Evolutionary conservation across 2,797 vertebrate species (phyloP), one percentile per base, ranked within the genome.

Genomic region (Cirrhinus mrigala): DNA sequence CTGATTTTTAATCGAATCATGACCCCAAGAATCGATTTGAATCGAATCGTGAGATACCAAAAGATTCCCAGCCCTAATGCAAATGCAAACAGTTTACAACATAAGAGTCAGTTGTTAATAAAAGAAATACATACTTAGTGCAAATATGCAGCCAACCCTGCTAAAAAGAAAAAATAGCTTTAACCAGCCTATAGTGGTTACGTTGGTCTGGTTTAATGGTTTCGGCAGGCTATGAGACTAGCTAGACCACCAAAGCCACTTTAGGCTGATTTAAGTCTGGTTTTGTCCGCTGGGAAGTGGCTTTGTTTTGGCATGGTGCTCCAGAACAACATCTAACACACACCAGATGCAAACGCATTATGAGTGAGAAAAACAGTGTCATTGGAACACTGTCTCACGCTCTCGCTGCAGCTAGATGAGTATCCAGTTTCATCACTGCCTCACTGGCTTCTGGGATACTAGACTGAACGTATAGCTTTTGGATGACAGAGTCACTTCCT

Each of bases 401-500:
- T 68, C 48, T 64, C n/a, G 33, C 48, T 33, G n/a, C 81, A 37
- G 78, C 66, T 69, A 73, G 70, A 84, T 76, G 56, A 74, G 81
- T 75, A 85, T 89, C 69, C 68, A 64, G 81, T 87, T 83, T 84
- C 84, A 82, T 82, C 73, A 74, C 73, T 2, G 78, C 80, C 56
- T 52, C 64, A 69, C 46, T 60, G 84, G 71, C 20, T 56, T 79
- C 76, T 64, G 33, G 52, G 84, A 83, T 60, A 75, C 66, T 68
- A 79, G 58, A 56, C 33, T 22, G 69, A 46, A 78, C 60, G 22
- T 58, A 44, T 54, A 86, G 73, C 74, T 84, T 64, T 58, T 79
- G 79, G 68, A 86, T 80, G 81, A 84, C 22, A 84, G 60, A 82
- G 66, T 56, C 78, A 75, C 78, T 82, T 89, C 77, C 80, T 89